A percentile compares a stretch with the other conserved stretches of the same genome.
These are phyloP conservation scores for Rhyacichthys aspro DNA, from an alignment of 2,797 vertebrate genomes.

Conservation along the genomic window DNA sequence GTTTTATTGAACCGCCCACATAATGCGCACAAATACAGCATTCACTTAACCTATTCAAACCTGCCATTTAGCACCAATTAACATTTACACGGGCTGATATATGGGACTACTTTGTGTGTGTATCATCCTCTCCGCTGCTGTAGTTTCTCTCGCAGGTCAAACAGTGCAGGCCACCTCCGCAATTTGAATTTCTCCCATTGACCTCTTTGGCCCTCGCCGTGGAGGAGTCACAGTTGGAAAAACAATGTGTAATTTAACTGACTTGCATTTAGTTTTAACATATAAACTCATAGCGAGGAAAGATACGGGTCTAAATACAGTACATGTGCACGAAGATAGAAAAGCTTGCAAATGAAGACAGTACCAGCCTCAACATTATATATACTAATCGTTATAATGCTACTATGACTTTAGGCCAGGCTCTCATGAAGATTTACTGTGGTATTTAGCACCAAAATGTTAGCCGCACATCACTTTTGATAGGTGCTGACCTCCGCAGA, in stretches of 20 bases:
- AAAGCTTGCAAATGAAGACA: not conserved
- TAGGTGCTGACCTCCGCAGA: no score
- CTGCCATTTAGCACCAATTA: constrained; percentile 66
- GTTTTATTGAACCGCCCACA: constrained; percentile 51
- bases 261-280: constrained; percentile 7
- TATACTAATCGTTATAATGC: no score
- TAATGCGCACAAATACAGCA: constrained; percentile 38
- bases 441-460: constrained; percentile 1
- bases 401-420: not conserved
- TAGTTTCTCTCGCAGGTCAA: constrained; percentile 19
- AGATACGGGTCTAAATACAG: not conserved
- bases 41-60: constrained; percentile 68
- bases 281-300: not conserved
- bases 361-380: not conserved
- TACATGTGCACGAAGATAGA: not conserved
- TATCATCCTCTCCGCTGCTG: constrained; percentile 1
- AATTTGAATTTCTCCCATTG: constrained; percentile 18
- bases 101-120: constrained; percentile 36
- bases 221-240: constrained; percentile 6
- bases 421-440: not conserved
- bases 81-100: constrained; percentile 66
- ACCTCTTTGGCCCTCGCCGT: not conserved
- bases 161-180: constrained; percentile 11
- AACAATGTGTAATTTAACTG: constrained; percentile 8
- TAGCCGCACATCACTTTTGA: not conserved